Base-by-base conservation (phyloP, 2,888 invertebrate genomes). In the Drosophila emarginata region DNA sequence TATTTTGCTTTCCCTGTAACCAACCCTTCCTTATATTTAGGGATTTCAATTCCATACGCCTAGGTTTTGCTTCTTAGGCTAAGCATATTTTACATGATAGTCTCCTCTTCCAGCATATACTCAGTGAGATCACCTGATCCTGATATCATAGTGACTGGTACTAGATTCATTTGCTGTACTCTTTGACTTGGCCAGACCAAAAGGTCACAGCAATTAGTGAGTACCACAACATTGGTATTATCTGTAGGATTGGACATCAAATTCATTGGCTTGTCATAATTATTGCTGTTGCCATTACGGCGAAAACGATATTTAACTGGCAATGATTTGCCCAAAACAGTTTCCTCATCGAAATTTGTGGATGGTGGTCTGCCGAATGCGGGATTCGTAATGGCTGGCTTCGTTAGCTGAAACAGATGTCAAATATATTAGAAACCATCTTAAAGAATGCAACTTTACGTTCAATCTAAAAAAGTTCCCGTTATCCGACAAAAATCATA, bases 151-250 rank as follows among this genome's bases (percentile, higher is more conserved):
- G 84, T 84, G 4, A 84, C 84, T 0, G 84, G 84, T 4, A 84
- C 76, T 0, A 79, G 80, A 50, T 84, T 87, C 87, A 85, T 82
- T 61, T 84, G 85, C 0, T 82, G 72, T 53, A 87, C 82, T 11
- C 74, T 72, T 11, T 87, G 85, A 12, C 87, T 82, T 39, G 87
- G 87, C 82, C 85, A 87, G 11, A 85, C 82, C 82, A 84, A 75
- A 1, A 84, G 67, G 21, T 84, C 84, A 14, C 71, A 76, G n/a
- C 67, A 69, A 57, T 84, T 87, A 9, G 80, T 77, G 14, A 84
- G 60, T 0, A 87, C 77, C 56, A 84, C 78, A 0, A 84, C 87
- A 23, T 84, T 87, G 11, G 87, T 87, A 11, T 70, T 87, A 4
- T 82, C 73, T 4, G 79, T 82, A 0, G 61, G 57, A 6, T 60